Evolutionary conservation across 2,797 vertebrate genomes (phyloP).

Genomic region (Percopsis omiscomaycus): DNA sequence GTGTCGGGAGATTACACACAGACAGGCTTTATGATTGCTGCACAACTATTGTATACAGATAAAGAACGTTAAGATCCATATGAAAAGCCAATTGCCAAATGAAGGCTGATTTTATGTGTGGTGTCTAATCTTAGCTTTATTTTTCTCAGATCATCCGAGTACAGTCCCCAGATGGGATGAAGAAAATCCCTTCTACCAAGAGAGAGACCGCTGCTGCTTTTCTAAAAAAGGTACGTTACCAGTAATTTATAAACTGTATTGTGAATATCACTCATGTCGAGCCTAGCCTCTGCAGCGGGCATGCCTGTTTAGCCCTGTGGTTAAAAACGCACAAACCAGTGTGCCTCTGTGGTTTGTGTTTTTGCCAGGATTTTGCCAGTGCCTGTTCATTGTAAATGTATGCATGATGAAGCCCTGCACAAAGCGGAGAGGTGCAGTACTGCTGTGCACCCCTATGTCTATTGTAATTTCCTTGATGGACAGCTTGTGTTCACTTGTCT

Average conservation of each 20-base stretch:
- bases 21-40: neutral
- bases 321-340: neutral
- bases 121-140: neutral
- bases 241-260: too few relatives aligned
- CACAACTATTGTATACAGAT: neutral
- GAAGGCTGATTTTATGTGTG: neutral
- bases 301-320: neutral
- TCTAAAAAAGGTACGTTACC: slow-evolving; percentile 87
- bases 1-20: neutral
- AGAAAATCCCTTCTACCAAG: slow-evolving; percentile 89
- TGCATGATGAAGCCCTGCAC: slow-evolving; percentile 33
- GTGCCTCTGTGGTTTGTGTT: too few relatives aligned
- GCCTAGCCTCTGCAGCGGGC: neutral
- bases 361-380: slow-evolving; percentile 2
- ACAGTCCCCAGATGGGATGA: slow-evolving; percentile 95
- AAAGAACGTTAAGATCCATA: neutral
- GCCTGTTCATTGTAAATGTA: slow-evolving; percentile 38
- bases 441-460: slow-evolving; percentile 11
- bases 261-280: neutral
- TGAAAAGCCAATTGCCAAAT: neutral
- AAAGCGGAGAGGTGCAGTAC: slow-evolving; percentile 18
- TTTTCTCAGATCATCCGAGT: slow-evolving; percentile 86
- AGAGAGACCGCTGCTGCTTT: slow-evolving; percentile 89
- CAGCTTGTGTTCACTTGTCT: slow-evolving; percentile 6
- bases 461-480: neutral